Conservation (phyloP, 2,888 invertebrate genomes). For the Argyra leucocephala region DNA sequence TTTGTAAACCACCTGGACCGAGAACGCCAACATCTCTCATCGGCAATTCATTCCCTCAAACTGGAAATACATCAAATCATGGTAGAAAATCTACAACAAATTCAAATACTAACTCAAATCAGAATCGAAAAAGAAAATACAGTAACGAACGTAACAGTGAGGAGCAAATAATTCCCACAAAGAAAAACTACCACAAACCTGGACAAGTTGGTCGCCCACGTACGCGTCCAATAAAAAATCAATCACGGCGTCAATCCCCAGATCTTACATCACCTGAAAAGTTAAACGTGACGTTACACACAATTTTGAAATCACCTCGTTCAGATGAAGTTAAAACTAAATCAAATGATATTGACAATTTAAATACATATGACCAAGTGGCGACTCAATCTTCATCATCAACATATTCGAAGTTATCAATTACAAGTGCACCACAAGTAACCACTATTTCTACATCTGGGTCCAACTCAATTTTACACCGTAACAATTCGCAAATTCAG, state of each 20-base stretch:
- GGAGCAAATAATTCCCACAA: background rate
- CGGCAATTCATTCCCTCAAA: conserved; percentile 24
- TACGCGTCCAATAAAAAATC: conserved; percentile 31
- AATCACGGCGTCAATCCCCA: conserved; percentile 29
- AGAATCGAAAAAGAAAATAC: conserved; percentile 22
- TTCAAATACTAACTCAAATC: conserved; percentile 17
- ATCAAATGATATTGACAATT: conserved; percentile 22
- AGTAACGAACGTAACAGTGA: conserved; percentile 11
- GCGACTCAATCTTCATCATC: conserved; percentile 23
- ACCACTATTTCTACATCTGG: background rate
- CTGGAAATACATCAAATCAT: conserved; percentile 17
- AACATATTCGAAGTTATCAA: conserved; percentile 17
- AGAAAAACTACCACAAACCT: background rate
- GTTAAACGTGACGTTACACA: conserved; percentile 41
- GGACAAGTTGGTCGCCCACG: conserved; percentile 47
- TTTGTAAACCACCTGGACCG: conserved; percentile 50
- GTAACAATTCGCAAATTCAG: conserved; percentile 20
- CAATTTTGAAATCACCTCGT: conserved; percentile 35
- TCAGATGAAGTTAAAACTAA: conserved; percentile 29
- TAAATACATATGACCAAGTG: conserved; percentile 32
- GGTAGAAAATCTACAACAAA: conserved; percentile 9
- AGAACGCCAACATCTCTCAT: conserved; percentile 34
- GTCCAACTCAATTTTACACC: conserved; percentile 8
- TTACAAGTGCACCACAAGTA: conserved; percentile 12
- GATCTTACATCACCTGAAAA: conserved; percentile 32